Percentiles rank a stretch among this genome's conserved stretches.
These are phyloP conservation scores for Sarcophaga rosellei DNA, from an alignment of 2,888 invertebrate species.

Conservation along the genomic window DNA sequence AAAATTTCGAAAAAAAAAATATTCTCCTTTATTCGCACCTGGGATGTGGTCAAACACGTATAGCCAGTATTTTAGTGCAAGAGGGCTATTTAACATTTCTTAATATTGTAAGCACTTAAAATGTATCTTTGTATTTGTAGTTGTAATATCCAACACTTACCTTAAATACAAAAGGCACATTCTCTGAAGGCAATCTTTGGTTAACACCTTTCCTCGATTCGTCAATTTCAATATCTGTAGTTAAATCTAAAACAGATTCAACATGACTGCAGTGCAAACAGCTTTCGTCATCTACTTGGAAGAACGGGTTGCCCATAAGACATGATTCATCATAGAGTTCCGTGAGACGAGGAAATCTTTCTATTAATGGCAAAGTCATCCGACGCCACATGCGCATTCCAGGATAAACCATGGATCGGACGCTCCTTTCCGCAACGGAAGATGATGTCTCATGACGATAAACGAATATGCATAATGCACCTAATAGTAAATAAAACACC, in stretches of 20 bases:
- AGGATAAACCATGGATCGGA: conserved; percentile 92
- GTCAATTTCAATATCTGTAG: conserved; percentile 55
- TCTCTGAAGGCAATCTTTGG: conserved; percentile 70
- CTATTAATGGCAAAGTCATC: conserved; percentile 89
- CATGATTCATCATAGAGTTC: conserved; percentile 93
- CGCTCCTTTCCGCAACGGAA: conserved; percentile 85
- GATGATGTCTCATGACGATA: conserved; percentile 76
- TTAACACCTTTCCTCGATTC: background rate
- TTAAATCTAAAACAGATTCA: conserved; percentile 85
- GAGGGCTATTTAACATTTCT: background rate
- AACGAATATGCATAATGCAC: conserved; percentile 77
- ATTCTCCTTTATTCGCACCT: too few relatives aligned
- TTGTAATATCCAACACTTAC: conserved; percentile 75
- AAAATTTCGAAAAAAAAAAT: too few relatives aligned
- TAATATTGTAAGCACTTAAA: background rate
- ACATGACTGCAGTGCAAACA: conserved; percentile 91
- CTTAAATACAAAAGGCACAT: conserved; percentile 83
- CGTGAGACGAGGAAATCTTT: conserved; percentile 87
- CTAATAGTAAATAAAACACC: conserved; percentile 76
- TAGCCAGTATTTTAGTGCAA: too few relatives aligned
- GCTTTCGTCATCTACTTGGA: conserved; percentile 90
- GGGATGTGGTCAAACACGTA: too few relatives aligned
- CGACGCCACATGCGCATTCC: conserved; percentile 88
- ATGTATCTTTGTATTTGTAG: background rate
- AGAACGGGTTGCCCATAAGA: conserved; percentile 91